Conservation (phyloP, 2,888 invertebrate genomes). For the Torymus texanus region DNA sequence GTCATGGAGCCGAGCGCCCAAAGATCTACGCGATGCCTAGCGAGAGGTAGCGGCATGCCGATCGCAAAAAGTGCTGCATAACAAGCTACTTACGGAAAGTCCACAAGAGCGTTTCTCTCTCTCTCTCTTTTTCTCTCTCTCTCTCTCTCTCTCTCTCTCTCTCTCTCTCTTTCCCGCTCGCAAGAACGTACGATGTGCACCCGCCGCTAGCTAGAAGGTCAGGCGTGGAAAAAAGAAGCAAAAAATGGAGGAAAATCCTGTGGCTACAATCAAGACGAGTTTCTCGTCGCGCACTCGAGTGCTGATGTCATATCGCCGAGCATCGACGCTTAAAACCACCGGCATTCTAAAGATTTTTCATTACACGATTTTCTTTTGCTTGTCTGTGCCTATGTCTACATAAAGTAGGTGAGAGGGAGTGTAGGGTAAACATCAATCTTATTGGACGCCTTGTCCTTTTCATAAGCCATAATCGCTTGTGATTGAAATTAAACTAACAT, state of each 20-base stretch:
- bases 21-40: slow-evolving; percentile 41
- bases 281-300: slow-evolving; percentile 9
- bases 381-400: not conserved
- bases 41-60: slow-evolving; percentile 12
- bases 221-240: slow-evolving; percentile 53
- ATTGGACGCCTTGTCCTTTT: slow-evolving; percentile 1
- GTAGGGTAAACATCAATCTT: slow-evolving; percentile 2
- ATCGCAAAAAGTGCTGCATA: slow-evolving; percentile 62
- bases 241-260: slow-evolving; percentile 62
- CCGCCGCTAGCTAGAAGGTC: slow-evolving; percentile 62
- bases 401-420: not conserved
- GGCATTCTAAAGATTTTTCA: slow-evolving; percentile 29
- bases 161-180: too few species aligned
- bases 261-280: slow-evolving; percentile 49
- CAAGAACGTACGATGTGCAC: slow-evolving; percentile 60
- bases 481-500: slow-evolving; percentile 8
- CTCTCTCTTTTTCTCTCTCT: too few species aligned
- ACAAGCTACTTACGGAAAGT: slow-evolving; percentile 58
- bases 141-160: too few species aligned
- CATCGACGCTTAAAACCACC: slow-evolving; percentile 9
- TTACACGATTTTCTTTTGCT: not conserved
- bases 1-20: slow-evolving; percentile 15
- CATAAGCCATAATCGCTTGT: not conserved
- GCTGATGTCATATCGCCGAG: slow-evolving; percentile 41
- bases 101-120: too few species aligned